Base-by-base conservation (phyloP, 2,797 vertebrate species). In the Acridotheres tristis region DNA sequence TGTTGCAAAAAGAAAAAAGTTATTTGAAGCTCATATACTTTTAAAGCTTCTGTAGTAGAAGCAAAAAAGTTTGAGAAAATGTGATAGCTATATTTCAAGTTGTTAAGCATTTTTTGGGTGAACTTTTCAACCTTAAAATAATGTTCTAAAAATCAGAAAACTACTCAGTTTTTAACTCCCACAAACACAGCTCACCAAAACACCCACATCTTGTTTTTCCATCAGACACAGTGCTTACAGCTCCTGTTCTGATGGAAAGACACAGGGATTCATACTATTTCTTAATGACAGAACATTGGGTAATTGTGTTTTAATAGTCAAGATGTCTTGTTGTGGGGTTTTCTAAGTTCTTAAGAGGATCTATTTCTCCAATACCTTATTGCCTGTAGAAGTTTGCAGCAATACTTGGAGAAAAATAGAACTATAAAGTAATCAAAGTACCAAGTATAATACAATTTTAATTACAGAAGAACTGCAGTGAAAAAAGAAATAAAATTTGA, bases 101-200 rank as follows among this genome's bases (percentile, higher is more conserved):
- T 85, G 61, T 43, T 78, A 83, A 92, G 36, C 40, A 65, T 86
- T 85, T 40, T 32, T 34, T 66, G 23, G 16, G 32, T 78, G 85
- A 94, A 96, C 91, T 94, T 90, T 95, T 68, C 81, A 90, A 90
- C 86, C 50, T 82, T 59, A 90, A 96, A 81, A 93, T 74, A 69
- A 48, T 77, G n/a, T 77, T 93, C 58, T 73, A 58, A 87, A 93
- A 77, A 14, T 14, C 53, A 93, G 29, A 80, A 82, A 95, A 58
- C 43, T 66, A 74, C 75, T 89, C 45, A 7, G 29, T 79, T 88
- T 84, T 30, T 91, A 85, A 83, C 45, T 89, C 80, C 53, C 76
- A 87, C 74, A 85, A 75, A 47, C 10, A 47, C 38, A 55, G 54
- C 77, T 65, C 73, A 93, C 61, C 58, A 58, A 74, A 83, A 76